Percentiles rank a stretch among this genome's conserved stretches.
phyloP scores from a whole-genome alignment of 2,888 invertebrate genomes.

The Lasius fuliginosus region DNA sequence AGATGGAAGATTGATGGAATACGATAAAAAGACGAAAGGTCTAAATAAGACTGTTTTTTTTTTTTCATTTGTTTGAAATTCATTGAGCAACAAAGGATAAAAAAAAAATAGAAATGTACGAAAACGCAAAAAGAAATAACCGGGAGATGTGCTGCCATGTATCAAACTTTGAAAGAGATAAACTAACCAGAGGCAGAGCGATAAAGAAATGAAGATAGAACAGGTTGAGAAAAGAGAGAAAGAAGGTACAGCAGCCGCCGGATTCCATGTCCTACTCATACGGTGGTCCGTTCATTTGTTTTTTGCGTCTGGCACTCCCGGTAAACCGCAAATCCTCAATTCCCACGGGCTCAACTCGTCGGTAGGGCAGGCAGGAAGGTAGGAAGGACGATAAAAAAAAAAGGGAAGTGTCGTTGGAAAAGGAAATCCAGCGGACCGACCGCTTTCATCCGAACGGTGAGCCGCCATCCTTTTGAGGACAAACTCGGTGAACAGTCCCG shows the following conservation, averaged over 20 bases:
- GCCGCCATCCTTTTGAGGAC: slow-evolving; percentile 50
- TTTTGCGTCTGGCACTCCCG: slow-evolving; percentile 77
- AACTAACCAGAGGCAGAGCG: slow-evolving; percentile 24
- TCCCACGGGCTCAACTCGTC: slow-evolving; percentile 69
- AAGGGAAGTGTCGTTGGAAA: slow-evolving; percentile 27
- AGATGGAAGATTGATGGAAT: slow-evolving; percentile 35
- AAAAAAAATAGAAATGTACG: slow-evolving; percentile 34
- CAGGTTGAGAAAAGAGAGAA: slow-evolving; percentile 51
- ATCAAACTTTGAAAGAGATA: slow-evolving; percentile 50
- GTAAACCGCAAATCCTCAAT: slow-evolving; percentile 82
- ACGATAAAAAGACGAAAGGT: slow-evolving; percentile 28
- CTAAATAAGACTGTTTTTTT: slow-evolving; percentile 72
- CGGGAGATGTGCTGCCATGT: slow-evolving; percentile 55
- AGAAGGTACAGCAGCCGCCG: slow-evolving; percentile 64
- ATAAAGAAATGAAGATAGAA: slow-evolving; percentile 42
- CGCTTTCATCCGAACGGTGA: slow-evolving; percentile 33
- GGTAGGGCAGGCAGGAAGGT: slow-evolving; percentile 35
- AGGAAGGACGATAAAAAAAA: slow-evolving; percentile 59
- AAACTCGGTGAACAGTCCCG: slow-evolving; percentile 42
- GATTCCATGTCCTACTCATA: slow-evolving; percentile 68
- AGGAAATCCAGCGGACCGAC: slow-evolving; percentile 65
- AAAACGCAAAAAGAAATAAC: slow-evolving; percentile 59
- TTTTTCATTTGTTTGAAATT: slow-evolving; percentile 79
- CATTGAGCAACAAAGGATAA: slow-evolving; percentile 73
- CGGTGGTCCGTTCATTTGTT: slow-evolving; percentile 75